Evolutionary conservation across 2,888 invertebrate genomes (phyloP), one percentile per base, ranked within the genome.

Genomic region (Torymus tubicola): DNA sequence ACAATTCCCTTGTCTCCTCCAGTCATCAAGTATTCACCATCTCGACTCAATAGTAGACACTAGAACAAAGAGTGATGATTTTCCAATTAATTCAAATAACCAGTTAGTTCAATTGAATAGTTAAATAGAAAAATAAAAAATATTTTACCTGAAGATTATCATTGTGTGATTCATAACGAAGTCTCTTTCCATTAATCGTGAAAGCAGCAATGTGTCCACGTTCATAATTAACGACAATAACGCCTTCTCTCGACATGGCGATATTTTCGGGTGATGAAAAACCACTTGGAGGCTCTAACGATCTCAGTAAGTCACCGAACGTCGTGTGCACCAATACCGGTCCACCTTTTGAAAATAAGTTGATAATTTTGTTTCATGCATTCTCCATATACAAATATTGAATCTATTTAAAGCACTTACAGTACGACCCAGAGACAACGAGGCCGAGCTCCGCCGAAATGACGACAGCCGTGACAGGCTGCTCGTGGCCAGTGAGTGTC

Each of bases 1-100:
- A 99, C 99, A 86, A 98, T 96, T 84, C 99, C 99, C 89, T 96
- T 96, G 90, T 98, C 98, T 16, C 99, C 99, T 84, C 98, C 99
- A 86, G 98, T 96, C 94, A 99, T 97, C 91, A 99, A 93, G 92
- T 99, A 99, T 93, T 99, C 99, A 84, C 99, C 99, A 92, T 99
- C 99, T 79, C 99, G 95, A 85, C 98, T 99, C 90, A 99, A 92
- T 88, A 96, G 93, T 93, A 97, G 93, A 92, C 97, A 97, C 97
- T 97, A 91, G 8, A 8, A 8, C 8, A 42, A 42, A 42, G 42
- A 42, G 8, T 42, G 8, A 8, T 42, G 42, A 31, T 1, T 42
- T 42, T 31, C 4, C 31, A 31, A 31, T 31, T 31, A 31, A 31
- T 31, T 31, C 31, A 31, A 8, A 31, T 31, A 31, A 31, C 8